A percentile compares a stretch with the other conserved stretches of the same genome.
These are phyloP conservation scores for Mormyrus iriodes DNA, from an alignment of 2,113 vertebrate species.

Conservation along the genomic window DNA sequence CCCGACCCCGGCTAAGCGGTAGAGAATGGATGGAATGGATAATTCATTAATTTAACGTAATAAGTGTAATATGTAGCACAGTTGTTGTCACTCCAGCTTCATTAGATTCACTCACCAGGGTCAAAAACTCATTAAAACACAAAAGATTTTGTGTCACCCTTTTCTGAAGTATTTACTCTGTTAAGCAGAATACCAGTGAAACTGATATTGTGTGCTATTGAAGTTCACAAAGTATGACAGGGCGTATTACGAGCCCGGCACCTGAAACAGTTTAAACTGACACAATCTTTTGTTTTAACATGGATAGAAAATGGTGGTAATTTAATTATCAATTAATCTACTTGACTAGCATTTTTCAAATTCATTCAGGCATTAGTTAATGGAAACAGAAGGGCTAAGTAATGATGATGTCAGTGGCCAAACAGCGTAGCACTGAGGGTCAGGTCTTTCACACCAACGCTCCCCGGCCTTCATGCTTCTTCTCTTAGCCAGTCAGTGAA, in stretches of 20 bases:
- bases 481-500: neutral
- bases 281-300: neutral
- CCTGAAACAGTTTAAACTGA: neutral
- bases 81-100: neutral
- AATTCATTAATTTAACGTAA: neutral
- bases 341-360: neutral
- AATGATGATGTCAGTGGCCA: neutral
- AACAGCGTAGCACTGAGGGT: neutral
- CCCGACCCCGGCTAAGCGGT: too few relatives aligned
- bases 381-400: neutral
- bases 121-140: neutral
- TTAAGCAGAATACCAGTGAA: neutral
- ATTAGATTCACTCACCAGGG: neutral
- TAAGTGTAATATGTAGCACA: neutral
- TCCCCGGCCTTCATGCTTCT: neutral
- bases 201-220: neutral
- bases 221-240: neutral
- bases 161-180: neutral
- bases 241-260: neutral
- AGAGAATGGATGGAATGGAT: too few relatives aligned
- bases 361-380: neutral
- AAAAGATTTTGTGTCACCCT: neutral
- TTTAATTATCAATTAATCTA: neutral
- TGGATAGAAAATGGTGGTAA: neutral
- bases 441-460: neutral